phyloP scores from a whole-genome alignment of 1,140 invertebrate species.

The Panonychus citri region DNA sequence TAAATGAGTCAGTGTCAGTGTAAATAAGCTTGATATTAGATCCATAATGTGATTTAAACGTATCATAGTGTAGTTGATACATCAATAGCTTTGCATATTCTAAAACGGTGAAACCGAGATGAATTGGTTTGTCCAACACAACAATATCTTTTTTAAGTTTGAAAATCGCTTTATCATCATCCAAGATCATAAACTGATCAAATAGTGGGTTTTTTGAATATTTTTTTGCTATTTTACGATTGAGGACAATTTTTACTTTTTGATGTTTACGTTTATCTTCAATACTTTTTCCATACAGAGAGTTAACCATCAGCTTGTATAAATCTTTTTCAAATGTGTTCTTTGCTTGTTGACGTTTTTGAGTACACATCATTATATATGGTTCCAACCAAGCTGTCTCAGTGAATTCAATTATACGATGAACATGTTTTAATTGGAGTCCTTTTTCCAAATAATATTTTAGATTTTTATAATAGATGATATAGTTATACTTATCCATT shows the following conservation, averaged over 20 bases:
- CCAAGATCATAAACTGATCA: conserved; percentile 10
- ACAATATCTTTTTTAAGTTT: conserved; percentile 12
- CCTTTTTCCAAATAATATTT: conserved; percentile 8
- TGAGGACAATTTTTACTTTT: neutral
- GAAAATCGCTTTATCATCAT: conserved; percentile 9
- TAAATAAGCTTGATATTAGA: conserved; percentile 11
- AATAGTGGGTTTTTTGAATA: no score
- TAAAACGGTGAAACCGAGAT: conserved; percentile 16
- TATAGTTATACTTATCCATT: no score
- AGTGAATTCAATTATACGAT: conserved; percentile 26
- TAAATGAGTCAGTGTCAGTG: conserved; percentile 11
- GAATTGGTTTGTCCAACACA: conserved; percentile 16
- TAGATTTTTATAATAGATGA: no score
- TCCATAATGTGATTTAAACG: conserved; percentile 15
- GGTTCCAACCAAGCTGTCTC: conserved; percentile 26
- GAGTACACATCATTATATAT: conserved; percentile 19
- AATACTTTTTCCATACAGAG: conserved; percentile 27
- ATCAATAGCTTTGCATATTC: conserved; percentile 17
- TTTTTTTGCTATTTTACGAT: no score
- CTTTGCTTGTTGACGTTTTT: neutral
- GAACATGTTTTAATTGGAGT: conserved; percentile 19
- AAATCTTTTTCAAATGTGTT: neutral
- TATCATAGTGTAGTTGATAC: conserved; percentile 18
- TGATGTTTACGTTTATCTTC: conserved; percentile 25
- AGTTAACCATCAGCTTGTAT: conserved; percentile 19